These are phyloP conservation scores for Torymus texanus DNA, from an alignment of 2,888 invertebrate species.

Conservation along the genomic window DNA sequence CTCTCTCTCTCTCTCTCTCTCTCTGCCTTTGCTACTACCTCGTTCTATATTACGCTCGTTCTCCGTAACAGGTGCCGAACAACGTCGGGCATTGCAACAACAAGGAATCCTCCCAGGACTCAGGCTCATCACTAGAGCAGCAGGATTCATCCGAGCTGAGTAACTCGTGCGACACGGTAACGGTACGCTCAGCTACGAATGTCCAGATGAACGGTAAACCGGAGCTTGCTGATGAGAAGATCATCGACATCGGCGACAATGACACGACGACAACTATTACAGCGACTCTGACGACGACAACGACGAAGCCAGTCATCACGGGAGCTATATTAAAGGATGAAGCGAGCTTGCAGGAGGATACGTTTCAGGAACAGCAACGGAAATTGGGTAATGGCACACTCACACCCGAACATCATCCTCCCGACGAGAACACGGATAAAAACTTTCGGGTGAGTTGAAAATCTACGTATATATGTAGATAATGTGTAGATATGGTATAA, in stretches of 20 bases:
- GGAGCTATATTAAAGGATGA: slow-evolving; percentile 83
- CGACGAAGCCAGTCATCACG: slow-evolving; percentile 80
- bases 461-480: not conserved
- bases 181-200: slow-evolving; percentile 69
- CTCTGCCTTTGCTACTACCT: too few relatives aligned
- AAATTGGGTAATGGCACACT: slow-evolving; percentile 76
- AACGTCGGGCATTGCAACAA: slow-evolving; percentile 59
- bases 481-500: too few relatives aligned
- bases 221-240: slow-evolving; percentile 64
- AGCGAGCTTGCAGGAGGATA: slow-evolving; percentile 74
- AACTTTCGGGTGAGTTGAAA: slow-evolving; percentile 7
- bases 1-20: too few relatives aligned
- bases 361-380: slow-evolving; percentile 76
- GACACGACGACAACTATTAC: not conserved
- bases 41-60: not conserved
- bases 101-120: slow-evolving; percentile 60
- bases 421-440: slow-evolving; percentile 40
- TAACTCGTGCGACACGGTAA: slow-evolving; percentile 65
- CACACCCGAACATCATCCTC: slow-evolving; percentile 67
- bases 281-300: slow-evolving; percentile 73
- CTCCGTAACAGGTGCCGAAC: slow-evolving; percentile 58
- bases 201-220: slow-evolving; percentile 68
- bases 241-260: slow-evolving; percentile 72
- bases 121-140: slow-evolving; percentile 67
- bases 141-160: slow-evolving; percentile 69